These are phyloP conservation scores for Helobdella robusta DNA, from an alignment of 2,888 invertebrate species.

Conservation along the genomic window DNA sequence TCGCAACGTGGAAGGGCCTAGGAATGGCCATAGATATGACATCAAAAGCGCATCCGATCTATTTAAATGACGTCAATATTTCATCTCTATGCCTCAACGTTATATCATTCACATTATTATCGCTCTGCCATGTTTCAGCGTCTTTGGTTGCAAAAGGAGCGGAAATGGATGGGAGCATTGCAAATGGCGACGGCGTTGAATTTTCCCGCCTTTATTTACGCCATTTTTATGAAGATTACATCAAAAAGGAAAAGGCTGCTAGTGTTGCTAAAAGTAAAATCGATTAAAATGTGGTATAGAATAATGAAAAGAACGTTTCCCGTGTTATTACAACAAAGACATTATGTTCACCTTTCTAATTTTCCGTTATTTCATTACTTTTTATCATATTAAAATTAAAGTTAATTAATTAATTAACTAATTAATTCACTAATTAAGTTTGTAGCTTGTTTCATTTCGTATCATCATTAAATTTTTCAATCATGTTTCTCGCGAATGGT, in stretches of 20 bases:
- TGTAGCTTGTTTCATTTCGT: too few relatives aligned
- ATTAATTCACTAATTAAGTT: too few relatives aligned
- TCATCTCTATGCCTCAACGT: constrained; percentile 23
- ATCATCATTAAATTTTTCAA: too few relatives aligned
- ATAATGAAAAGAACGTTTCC: too few relatives aligned
- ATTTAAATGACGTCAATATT: constrained; percentile 19
- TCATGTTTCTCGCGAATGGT: too few relatives aligned
- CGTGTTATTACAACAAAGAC: too few relatives aligned
- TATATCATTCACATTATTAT: constrained; percentile 26
- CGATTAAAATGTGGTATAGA: too few relatives aligned
- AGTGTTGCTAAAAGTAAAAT: too few relatives aligned
- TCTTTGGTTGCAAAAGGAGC: constrained; percentile 29
- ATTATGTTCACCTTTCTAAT: too few relatives aligned
- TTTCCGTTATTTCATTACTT: too few relatives aligned
- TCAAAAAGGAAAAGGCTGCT: constrained; percentile 14
- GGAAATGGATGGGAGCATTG: constrained; percentile 28
- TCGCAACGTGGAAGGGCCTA: constrained; percentile 31
- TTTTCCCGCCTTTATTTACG: constrained; percentile 26
- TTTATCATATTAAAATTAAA: too few relatives aligned
- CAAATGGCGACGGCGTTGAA: constrained; percentile 24
- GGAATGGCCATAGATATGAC: constrained; percentile 28
- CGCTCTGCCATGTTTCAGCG: constrained; percentile 25
- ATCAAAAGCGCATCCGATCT: constrained; percentile 25
- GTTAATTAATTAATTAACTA: too few relatives aligned
- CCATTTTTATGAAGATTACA: constrained; percentile 19